Evolutionary conservation across 2,797 vertebrate genomes (phyloP).

Genomic region (Halcyon badia): DNA sequence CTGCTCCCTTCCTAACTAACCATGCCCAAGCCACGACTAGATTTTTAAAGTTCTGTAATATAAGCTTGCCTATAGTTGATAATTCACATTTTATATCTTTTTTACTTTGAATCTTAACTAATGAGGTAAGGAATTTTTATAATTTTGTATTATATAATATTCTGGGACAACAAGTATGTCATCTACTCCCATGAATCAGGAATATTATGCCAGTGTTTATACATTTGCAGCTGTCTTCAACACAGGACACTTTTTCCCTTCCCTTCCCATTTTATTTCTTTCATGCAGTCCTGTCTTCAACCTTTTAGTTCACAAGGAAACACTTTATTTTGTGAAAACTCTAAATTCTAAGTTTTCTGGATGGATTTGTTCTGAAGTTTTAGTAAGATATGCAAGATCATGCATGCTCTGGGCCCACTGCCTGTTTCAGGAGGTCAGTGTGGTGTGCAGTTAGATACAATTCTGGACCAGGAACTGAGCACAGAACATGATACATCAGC

Average conservation of each 20-base stretch:
- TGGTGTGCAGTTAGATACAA: neutral
- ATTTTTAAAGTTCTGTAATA: neutral
- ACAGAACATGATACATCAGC: neutral
- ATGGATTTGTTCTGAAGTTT: neutral
- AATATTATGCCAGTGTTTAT: neutral
- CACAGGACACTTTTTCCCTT: neutral
- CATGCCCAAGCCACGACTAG: neutral
- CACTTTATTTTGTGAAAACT: neutral
- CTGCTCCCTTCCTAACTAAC: neutral
- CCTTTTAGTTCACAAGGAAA: neutral
- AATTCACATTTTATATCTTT: neutral
- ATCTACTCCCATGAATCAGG: neutral
- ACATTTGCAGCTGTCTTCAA: neutral
- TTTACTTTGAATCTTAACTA: neutral
- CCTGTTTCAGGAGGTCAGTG: neutral
- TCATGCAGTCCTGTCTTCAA: neutral
- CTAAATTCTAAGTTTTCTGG: neutral
- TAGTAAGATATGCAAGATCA: slow-evolving; percentile 28
- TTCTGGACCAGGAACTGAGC: neutral
- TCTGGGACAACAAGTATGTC: neutral
- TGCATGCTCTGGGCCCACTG: neutral
- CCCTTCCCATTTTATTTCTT: neutral
- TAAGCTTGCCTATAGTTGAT: neutral
- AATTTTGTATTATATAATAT: neutral
- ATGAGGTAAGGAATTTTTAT: neutral